These are phyloP conservation scores for Bergia sp. DNA, from an alignment of 92 coral and sea anemone genomes.

Conservation along the genomic window DNA sequence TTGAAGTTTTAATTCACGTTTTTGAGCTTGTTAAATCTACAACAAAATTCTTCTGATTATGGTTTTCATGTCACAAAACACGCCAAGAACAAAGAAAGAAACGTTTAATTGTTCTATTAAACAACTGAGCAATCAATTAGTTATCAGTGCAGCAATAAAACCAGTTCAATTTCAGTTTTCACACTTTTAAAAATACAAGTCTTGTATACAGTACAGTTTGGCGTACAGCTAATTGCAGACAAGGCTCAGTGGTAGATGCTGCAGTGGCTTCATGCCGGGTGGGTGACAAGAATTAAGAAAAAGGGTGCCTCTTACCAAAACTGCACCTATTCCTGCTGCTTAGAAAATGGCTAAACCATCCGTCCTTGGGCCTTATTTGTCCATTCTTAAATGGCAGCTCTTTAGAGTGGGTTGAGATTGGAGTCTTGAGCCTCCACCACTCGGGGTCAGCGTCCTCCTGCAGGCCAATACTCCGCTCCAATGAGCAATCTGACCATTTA, in stretches of 20 bases:
- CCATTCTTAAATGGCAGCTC: conserved; percentile 2
- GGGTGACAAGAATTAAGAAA: not conserved
- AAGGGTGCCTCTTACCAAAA: conserved; percentile 21
- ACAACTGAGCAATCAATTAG: no score
- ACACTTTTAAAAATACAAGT: no score
- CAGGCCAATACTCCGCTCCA: conserved; percentile 29
- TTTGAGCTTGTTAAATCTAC: no score
- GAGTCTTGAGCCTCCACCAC: conserved; percentile 13
- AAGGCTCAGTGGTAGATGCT: not conserved
- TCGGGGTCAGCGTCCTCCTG: conserved; percentile 21
- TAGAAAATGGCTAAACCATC: conserved; percentile 33
- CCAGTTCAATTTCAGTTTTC: no score
- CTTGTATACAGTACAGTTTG: no score
- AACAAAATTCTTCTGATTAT: no score
- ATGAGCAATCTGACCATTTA: conserved; percentile 9
- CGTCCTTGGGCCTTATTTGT: not conserved
- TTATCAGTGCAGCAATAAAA: no score
- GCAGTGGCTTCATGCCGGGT: not conserved
- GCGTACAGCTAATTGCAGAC: no score
- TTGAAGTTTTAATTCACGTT: no score
- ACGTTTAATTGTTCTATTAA: no score
- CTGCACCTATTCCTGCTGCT: not conserved
- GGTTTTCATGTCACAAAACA: no score
- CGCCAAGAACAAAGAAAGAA: no score
- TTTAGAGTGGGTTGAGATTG: not conserved